Conservation (phyloP, 2,113 vertebrate genomes). For the Misgurnus anguillicaudatus region DNA sequence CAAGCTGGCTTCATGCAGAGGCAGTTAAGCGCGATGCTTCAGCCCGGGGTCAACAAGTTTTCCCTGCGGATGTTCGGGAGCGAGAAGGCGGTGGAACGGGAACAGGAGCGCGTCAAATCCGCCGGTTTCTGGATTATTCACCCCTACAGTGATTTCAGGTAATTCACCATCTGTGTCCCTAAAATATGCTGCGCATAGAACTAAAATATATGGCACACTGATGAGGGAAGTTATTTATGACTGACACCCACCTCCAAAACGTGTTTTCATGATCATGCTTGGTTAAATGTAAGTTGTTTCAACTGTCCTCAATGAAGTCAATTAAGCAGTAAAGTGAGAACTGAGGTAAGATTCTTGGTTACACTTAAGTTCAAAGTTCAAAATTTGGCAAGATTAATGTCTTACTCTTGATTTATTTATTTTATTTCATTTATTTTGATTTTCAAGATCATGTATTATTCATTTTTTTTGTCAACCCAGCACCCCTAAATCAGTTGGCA, state of each 20-base stretch:
- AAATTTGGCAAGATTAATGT: too few relatives aligned
- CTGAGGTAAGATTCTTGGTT: not conserved
- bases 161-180: conserved; percentile 49
- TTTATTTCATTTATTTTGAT: too few relatives aligned
- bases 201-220: not conserved
- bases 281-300: too few relatives aligned
- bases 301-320: too few relatives aligned
- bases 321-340: not conserved
- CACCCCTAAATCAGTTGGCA: not conserved
- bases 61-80: conserved; percentile 99
- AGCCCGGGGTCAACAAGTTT: conserved; percentile 99
- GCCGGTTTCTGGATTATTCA: conserved; percentile 99
- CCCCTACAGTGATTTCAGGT: conserved; percentile 99
- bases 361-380: too few relatives aligned
- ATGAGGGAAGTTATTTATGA: not conserved
- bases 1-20: conserved; percentile 96
- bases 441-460: too few relatives aligned
- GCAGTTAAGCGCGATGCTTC: conserved; percentile 96
- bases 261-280: too few relatives aligned
- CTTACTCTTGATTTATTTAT: too few relatives aligned
- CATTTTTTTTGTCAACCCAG: too few relatives aligned
- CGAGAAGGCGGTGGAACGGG: conserved; percentile 97
- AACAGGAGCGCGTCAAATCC: conserved; percentile 96
- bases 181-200: not conserved
- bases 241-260: too few relatives aligned